phyloP scores from a whole-genome alignment of 2,113 vertebrate species.

The Tachycineta bicolor region DNA sequence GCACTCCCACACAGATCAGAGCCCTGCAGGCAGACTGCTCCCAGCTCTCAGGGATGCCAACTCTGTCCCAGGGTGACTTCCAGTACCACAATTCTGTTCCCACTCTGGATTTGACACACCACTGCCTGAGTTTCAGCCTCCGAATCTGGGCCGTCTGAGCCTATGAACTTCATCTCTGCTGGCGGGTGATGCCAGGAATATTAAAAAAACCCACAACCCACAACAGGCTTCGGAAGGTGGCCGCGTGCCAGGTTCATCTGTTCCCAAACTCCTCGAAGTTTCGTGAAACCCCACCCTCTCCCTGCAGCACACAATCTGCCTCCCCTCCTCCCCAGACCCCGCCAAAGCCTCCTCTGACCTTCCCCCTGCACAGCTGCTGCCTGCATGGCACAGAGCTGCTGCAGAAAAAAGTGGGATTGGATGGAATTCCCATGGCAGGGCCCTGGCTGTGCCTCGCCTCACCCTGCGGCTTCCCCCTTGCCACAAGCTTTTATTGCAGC shows the following conservation, averaged over 20 bases:
- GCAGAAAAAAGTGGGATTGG: not conserved
- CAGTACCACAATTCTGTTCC: not conserved
- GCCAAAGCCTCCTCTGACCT: not conserved
- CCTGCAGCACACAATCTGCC: not conserved
- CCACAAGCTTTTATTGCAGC: not conserved
- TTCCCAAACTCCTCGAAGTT: not conserved
- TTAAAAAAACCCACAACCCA: not conserved
- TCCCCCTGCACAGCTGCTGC: not conserved
- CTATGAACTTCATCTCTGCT: not conserved
- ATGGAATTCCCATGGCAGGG: not conserved
- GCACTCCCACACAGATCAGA: not conserved
- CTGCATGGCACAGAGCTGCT: not conserved
- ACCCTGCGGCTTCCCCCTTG: not conserved
- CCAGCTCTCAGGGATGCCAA: not conserved
- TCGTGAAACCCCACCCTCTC: not conserved
- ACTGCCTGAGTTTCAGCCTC: not conserved
- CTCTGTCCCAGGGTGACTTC: not conserved
- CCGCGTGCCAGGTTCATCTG: not conserved
- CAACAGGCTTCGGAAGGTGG: not conserved
- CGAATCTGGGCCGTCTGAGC: not conserved
- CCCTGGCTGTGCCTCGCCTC: rapidly evolving
- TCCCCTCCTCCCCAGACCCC: not conserved
- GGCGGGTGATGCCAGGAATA: not conserved
- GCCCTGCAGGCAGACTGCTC: not conserved
- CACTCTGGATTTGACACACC: not conserved